Percentiles rank a stretch among this genome's conserved stretches.
Conservation (phyloP, 1,140 invertebrate species). For the Penaeus indicus region DNA sequence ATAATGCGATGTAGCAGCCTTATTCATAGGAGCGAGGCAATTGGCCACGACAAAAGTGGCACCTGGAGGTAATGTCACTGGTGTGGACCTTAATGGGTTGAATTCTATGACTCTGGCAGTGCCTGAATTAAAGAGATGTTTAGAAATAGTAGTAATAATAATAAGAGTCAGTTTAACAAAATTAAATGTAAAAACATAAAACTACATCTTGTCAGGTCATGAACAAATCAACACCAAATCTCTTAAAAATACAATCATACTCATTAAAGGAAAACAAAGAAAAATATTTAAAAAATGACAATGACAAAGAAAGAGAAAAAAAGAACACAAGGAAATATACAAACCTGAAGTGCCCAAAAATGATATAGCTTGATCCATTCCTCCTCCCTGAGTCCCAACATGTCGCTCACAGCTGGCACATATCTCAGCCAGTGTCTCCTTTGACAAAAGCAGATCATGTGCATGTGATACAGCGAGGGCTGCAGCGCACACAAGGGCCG, state of each 20-base stretch:
- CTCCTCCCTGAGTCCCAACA: constrained; percentile 96
- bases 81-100: constrained; percentile 84
- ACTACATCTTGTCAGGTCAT: background rate
- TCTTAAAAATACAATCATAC: constrained; percentile 9
- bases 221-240: background rate
- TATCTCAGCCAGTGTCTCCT: constrained; percentile 85
- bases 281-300: constrained; percentile 9
- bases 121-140: constrained; percentile 72
- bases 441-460: constrained; percentile 73
- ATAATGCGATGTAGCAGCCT: constrained; percentile 90
- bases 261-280: constrained; percentile 1
- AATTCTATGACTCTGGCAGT: constrained; percentile 94
- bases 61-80: constrained; percentile 84
- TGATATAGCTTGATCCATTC: constrained; percentile 99
- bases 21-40: constrained; percentile 90
- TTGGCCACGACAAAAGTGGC: constrained; percentile 94
- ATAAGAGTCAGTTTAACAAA: background rate
- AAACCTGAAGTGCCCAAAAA: constrained; percentile 89
- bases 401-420: constrained; percentile 91
- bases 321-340: constrained; percentile 8
- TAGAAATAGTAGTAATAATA: background rate
- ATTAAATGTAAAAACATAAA: background rate
- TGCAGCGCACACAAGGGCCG: constrained; percentile 94
- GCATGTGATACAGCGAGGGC: constrained; percentile 74
- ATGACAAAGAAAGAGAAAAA: background rate